These are phyloP conservation scores for Pterophyllum scalare DNA, from an alignment of 2,113 vertebrate genomes.

Conservation along the genomic window DNA sequence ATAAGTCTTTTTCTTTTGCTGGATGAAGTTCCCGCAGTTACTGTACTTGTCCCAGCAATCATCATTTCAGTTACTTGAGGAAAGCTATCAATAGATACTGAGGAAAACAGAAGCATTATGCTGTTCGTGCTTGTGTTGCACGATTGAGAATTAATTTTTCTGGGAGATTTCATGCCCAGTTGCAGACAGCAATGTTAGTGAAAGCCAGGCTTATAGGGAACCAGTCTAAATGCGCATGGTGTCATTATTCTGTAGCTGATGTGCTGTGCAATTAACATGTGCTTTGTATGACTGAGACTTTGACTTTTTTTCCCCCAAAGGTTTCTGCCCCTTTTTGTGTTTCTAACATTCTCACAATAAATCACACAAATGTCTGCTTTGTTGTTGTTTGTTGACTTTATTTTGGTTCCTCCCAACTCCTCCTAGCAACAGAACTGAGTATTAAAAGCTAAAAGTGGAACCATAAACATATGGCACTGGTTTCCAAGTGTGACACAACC, in stretches of 20 bases:
- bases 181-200: not conserved
- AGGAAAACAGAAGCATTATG: not conserved
- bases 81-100: not conserved
- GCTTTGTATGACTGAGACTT: not conserved
- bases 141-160: not conserved
- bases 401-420: slow-evolving; percentile 61
- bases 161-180: no score
- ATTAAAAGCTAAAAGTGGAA: slow-evolving; percentile 78
- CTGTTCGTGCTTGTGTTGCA: not conserved
- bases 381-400: slow-evolving; percentile 69
- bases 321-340: not conserved
- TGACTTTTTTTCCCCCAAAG: not conserved
- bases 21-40: not conserved
- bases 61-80: not conserved
- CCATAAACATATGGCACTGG: slow-evolving; percentile 75
- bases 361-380: slow-evolving; percentile 60
- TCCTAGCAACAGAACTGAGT: slow-evolving; percentile 73
- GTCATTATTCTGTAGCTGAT: not conserved
- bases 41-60: not conserved
- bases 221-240: not conserved
- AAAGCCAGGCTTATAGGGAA: not conserved
- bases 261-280: not conserved
- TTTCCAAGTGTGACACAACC: slow-evolving; percentile 69
- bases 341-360: slow-evolving; percentile 60
- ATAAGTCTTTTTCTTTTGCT: not conserved